phyloP scores from a whole-genome alignment of 1,140 invertebrate species.

The Ceratoteleas bidentatus region DNA sequence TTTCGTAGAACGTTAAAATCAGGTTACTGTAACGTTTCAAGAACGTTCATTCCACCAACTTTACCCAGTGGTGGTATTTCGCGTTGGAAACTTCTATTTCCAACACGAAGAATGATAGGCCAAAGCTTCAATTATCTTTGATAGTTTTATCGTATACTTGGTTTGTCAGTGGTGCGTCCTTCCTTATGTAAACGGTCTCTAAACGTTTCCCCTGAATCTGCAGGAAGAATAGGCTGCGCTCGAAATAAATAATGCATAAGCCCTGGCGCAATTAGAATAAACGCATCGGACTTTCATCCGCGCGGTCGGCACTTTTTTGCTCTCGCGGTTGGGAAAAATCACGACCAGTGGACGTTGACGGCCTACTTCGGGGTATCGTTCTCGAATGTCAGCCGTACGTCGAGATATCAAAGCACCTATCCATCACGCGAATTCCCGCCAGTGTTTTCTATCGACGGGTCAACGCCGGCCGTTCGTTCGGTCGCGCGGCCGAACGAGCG shows the following conservation, averaged over 20 bases:
- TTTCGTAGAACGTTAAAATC: too few relatives aligned
- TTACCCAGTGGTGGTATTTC: too few relatives aligned
- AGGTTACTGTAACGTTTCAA: too few relatives aligned
- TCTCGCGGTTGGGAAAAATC: conserved; percentile 38
- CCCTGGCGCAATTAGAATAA: conserved; percentile 37
- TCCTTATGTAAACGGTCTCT: neutral
- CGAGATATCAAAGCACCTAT: conserved; percentile 51
- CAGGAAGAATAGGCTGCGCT: neutral
- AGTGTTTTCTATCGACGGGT: conserved; percentile 25
- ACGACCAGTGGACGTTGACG: conserved; percentile 54
- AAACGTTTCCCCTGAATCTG: neutral
- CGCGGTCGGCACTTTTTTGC: conserved; percentile 28
- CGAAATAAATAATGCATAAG: conserved; percentile 31
- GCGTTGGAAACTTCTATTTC: too few relatives aligned
- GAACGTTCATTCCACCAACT: too few relatives aligned
- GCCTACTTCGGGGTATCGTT: conserved; percentile 55
- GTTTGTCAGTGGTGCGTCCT: neutral
- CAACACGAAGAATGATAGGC: too few relatives aligned
- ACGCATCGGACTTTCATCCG: conserved; percentile 46
- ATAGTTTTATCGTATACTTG: too few relatives aligned
- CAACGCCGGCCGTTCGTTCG: neutral
- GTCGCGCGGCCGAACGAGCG: neutral
- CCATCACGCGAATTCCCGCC: conserved; percentile 36
- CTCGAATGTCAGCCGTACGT: conserved; percentile 51
- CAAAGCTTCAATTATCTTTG: too few relatives aligned